phyloP scores from a whole-genome alignment of 2,113 vertebrate species.

The Rhinolophus sinicus region DNA sequence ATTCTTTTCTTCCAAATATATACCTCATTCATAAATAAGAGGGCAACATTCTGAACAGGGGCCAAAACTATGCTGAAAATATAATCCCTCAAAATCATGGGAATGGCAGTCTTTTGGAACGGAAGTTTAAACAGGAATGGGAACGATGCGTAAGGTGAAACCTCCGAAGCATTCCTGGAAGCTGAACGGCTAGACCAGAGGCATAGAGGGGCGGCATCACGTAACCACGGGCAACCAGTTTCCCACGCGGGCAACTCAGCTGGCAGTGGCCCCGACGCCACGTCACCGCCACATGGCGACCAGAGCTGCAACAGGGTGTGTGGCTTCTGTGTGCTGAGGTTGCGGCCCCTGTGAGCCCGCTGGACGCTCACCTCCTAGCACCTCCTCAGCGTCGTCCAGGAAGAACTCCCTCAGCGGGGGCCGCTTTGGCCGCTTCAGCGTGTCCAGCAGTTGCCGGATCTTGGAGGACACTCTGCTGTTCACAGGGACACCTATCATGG shows the following conservation, averaged over 20 bases:
- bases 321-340: rapidly evolving
- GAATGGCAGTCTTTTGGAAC: background rate
- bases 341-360: too few relatives aligned
- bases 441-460: constrained; percentile 98
- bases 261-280: too few relatives aligned
- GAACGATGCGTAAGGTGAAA: background rate
- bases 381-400: constrained; percentile 96
- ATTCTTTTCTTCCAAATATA: background rate
- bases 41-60: background rate
- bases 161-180: background rate
- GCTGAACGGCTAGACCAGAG: background rate
- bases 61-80: constrained; percentile 16
- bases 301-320: background rate
- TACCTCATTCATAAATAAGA: constrained; percentile 25
- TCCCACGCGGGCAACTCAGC: background rate
- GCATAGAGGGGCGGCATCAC: background rate
- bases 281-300: too few relatives aligned
- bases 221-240: rapidly evolving
- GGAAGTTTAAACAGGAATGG: constrained; percentile 13
- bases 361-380: constrained; percentile 91
- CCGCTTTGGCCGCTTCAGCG: constrained; percentile 96
- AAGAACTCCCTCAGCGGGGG: constrained; percentile 97
- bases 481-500: constrained; percentile 92
- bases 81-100: background rate
- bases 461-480: constrained; percentile 98